Evolutionary conservation across 2,113 vertebrate species (phyloP).

Genomic region (Globicephala melas): DNA sequence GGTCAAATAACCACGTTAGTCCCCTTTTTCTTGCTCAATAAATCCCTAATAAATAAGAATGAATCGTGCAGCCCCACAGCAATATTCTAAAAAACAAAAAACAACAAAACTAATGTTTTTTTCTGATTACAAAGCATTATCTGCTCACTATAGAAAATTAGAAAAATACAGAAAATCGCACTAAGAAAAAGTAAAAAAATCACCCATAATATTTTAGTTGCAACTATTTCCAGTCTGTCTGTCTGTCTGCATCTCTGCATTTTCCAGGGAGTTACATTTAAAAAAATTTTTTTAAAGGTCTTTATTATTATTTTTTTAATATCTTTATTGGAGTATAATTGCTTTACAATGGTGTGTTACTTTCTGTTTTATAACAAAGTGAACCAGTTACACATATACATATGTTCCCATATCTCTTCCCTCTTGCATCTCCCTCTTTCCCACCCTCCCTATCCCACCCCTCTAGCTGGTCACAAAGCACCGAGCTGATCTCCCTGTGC

Average conservation of each 20-base stretch:
- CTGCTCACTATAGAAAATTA: background rate
- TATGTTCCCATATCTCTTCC: no score
- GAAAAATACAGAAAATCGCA: background rate
- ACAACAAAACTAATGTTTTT: background rate
- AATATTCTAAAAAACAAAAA: background rate
- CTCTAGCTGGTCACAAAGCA: no score
- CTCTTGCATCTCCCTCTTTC: no score
- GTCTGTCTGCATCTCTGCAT: background rate
- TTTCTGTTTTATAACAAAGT: no score
- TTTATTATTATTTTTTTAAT: no score
- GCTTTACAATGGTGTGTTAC: no score
- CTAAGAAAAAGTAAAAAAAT: background rate
- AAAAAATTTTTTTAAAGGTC: no score
- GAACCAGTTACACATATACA: no score
- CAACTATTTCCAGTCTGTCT: background rate
- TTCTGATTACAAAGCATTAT: constrained; percentile 19
- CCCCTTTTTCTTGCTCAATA: background rate
- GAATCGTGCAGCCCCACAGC: background rate
- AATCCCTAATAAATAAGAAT: background rate
- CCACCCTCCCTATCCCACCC: no score
- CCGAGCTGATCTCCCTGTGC: no score
- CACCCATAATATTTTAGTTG: background rate
- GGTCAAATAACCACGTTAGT: background rate
- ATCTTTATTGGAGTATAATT: no score
- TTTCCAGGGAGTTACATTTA: background rate